Conservation (phyloP, 2,888 invertebrate species). For the Ecliptopera silaceata region DNA sequence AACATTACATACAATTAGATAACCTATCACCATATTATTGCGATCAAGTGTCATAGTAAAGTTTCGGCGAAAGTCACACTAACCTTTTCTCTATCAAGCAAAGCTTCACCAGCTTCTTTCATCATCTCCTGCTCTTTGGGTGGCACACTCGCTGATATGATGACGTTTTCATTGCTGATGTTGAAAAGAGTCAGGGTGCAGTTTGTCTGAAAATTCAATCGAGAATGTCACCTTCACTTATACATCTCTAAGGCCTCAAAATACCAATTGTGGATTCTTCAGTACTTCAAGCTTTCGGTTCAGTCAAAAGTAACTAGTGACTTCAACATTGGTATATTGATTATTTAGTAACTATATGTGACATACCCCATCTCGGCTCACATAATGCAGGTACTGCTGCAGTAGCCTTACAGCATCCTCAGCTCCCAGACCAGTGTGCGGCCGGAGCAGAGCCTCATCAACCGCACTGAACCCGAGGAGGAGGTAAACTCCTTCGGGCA, state of each 20-base stretch:
- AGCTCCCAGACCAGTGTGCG: constrained; percentile 92
- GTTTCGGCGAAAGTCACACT: neutral
- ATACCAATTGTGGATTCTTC: too few species aligned
- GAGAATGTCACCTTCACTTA: too few species aligned
- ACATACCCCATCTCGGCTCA: constrained; percentile 85
- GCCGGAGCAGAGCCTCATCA: constrained; percentile 92
- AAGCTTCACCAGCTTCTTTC: constrained; percentile 85
- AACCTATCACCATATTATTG: neutral
- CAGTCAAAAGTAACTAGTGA: too few species aligned
- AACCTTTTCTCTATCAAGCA: constrained; percentile 89
- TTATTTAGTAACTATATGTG: too few species aligned
- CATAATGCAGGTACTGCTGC: constrained; percentile 89
- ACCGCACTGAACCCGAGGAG: constrained; percentile 95
- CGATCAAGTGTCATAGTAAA: neutral
- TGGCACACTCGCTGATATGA: constrained; percentile 90
- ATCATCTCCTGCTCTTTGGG: constrained; percentile 84
- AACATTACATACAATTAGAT: neutral
- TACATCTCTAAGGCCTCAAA: too few species aligned
- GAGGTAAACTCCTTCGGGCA: constrained; percentile 93
- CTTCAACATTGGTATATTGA: too few species aligned
- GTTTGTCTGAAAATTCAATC: constrained; percentile 86
- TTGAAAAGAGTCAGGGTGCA: constrained; percentile 93
- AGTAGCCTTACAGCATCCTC: constrained; percentile 92
- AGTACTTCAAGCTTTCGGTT: too few species aligned
- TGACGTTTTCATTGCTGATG: constrained; percentile 93